Evolutionary conservation across 1,140 invertebrate species (phyloP).

Genomic region (Drosophila varians): DNA sequence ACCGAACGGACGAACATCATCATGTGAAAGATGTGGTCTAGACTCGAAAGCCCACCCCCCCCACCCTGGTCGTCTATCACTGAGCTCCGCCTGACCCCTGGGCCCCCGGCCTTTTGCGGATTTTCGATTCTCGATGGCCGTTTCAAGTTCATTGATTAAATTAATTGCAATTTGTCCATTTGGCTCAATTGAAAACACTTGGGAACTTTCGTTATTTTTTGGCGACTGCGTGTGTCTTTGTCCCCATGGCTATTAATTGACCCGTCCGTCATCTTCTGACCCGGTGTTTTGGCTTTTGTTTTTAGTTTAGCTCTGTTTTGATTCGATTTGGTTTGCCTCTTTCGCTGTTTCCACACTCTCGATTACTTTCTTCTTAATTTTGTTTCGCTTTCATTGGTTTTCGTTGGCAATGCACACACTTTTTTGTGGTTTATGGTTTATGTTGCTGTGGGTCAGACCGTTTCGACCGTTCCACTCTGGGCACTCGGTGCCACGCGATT

Average conservation of each 20-base stretch:
- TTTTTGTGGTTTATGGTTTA: background rate
- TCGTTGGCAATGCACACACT: background rate
- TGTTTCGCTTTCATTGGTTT: background rate
- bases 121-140: background rate
- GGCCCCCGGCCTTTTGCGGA: background rate
- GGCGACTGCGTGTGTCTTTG: constrained; percentile 2
- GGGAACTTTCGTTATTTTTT: constrained; percentile 2
- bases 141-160: constrained; percentile 72
- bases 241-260: constrained; percentile 23
- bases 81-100: constrained; percentile 6
- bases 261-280: background rate
- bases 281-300: constrained; percentile 11
- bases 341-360: constrained; percentile 3
- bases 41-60: too few species aligned
- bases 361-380: background rate
- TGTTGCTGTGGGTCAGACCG: background rate
- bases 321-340: constrained; percentile 10
- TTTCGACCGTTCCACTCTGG: background rate
- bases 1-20: too few species aligned
- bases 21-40: too few species aligned
- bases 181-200: constrained; percentile 28
- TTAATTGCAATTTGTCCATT: constrained; percentile 44
- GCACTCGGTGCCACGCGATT: constrained; percentile 15
- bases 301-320: background rate
- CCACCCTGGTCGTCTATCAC: background rate